Percentiles rank a stretch among this genome's conserved stretches.
phyloP scores from a whole-genome alignment of 1,140 invertebrate species.

The Pseudobourletiella spinata region DNA sequence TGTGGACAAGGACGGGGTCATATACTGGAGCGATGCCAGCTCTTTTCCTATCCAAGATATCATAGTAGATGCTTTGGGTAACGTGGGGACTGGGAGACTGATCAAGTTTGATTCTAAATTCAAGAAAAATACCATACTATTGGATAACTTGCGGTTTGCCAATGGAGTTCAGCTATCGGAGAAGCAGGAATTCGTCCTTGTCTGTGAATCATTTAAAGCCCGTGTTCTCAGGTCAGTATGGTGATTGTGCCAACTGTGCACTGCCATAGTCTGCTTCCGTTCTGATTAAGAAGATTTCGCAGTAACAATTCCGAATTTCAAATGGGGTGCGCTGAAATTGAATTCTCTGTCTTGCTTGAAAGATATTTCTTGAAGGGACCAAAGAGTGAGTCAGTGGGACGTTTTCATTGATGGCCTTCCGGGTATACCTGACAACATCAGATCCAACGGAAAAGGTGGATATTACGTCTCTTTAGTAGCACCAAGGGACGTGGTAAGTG shows the following conservation, averaged over 20 bases:
- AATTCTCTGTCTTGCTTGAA: background rate
- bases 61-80: constrained; percentile 39
- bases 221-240: constrained; percentile 41
- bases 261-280: too few relatives aligned
- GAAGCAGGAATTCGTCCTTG: constrained; percentile 42
- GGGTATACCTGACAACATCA: constrained; percentile 46
- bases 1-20: constrained; percentile 41
- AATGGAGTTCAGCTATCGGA: constrained; percentile 45
- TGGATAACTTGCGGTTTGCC: constrained; percentile 43
- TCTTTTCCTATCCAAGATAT: constrained; percentile 40
- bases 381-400: constrained; percentile 40
- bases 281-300: too few relatives aligned
- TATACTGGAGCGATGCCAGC: constrained; percentile 44
- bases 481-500: too few relatives aligned
- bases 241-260: too few relatives aligned
- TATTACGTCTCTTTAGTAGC: constrained; percentile 44
- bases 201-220: constrained; percentile 41
- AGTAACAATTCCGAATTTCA: background rate
- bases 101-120: constrained; percentile 41
- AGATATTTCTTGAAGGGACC: constrained; percentile 42
- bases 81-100: constrained; percentile 42
- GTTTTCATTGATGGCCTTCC: constrained; percentile 43
- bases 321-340: background rate
- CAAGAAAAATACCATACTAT: constrained; percentile 38
- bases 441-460: constrained; percentile 40